A percentile compares a stretch with the other conserved stretches of the same genome.
phyloP scores from a whole-genome alignment of 1,140 invertebrate genomes.

The Lepidurus couesii region DNA sequence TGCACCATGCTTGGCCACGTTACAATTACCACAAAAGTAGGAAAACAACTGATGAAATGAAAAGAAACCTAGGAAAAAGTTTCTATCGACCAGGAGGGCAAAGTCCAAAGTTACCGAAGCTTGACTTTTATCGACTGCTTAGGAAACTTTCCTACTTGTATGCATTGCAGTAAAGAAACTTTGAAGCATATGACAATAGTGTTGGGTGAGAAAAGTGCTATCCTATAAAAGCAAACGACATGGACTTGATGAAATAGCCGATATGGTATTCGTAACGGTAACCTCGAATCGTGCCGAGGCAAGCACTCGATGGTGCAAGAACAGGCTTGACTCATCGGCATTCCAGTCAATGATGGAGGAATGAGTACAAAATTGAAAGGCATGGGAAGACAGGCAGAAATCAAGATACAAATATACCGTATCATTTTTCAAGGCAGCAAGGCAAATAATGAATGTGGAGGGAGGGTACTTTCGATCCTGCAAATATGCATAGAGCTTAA shows the following conservation, averaged over 20 bases:
- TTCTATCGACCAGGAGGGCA: too few species aligned
- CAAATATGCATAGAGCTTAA: neutral
- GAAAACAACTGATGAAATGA: too few species aligned
- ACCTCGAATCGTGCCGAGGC: neutral
- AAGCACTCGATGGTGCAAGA: constrained; percentile 18
- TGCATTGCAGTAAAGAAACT: too few species aligned
- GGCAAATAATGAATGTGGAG: neutral
- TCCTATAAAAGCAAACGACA: too few species aligned
- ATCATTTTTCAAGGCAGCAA: neutral
- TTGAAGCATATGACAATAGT: too few species aligned
- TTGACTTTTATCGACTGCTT: too few species aligned
- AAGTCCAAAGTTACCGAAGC: too few species aligned
- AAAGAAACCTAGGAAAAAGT: too few species aligned
- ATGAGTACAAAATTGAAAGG: neutral
- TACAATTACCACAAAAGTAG: too few species aligned
- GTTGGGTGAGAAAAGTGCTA: too few species aligned
- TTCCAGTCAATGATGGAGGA: neutral
- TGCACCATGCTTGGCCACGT: neutral
- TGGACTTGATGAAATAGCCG: too few species aligned
- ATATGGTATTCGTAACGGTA: neutral
- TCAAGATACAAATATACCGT: neutral
- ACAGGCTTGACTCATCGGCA: neutral
- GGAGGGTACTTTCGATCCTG: neutral
- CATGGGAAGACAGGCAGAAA: neutral
- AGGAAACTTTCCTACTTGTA: too few species aligned